These are phyloP conservation scores for Nothobranchius furzeri DNA, from an alignment of 2,113 vertebrate species.

Conservation along the genomic window DNA sequence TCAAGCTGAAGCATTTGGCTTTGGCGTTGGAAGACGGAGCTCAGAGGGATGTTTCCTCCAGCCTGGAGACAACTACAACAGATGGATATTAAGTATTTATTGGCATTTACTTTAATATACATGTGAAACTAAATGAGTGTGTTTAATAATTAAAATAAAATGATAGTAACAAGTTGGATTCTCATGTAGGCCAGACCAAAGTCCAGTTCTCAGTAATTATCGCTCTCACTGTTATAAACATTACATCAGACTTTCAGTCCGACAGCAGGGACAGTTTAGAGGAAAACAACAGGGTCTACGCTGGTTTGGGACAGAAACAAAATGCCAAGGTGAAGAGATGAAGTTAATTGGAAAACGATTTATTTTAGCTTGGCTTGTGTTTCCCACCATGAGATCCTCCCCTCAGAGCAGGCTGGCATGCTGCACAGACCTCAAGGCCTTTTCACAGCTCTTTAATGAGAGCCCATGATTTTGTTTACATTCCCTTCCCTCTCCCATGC, in stretches of 20 bases:
- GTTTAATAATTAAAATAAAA: conserved; percentile 6
- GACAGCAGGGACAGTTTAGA: neutral
- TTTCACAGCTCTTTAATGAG: conserved; percentile 72
- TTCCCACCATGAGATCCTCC: conserved; percentile 45
- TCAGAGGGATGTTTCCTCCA: conserved; percentile 48
- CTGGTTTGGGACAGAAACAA: neutral
- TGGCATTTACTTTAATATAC: conserved; percentile 12
- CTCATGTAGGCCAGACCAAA: neutral
- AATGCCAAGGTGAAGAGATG: no score
- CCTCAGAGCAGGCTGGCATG: conserved; percentile 50
- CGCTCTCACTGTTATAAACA: conserved; percentile 1
- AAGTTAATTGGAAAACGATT: no score
- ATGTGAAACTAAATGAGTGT: neutral
- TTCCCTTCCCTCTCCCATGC: conserved; percentile 22
- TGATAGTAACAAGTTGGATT: neutral
- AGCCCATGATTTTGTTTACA: conserved; percentile 66
- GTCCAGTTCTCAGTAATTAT: neutral
- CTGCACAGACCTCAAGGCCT: conserved; percentile 60
- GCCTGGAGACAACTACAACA: conserved; percentile 6
- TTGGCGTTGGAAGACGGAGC: conserved; percentile 49
- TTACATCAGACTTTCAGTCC: conserved; percentile 7
- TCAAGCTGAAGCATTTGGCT: conserved; percentile 49
- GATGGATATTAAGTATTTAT: neutral
- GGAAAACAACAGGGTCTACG: neutral
- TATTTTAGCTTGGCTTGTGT: neutral